Evolutionary conservation across 2,888 invertebrate species (phyloP).

Genomic region (Plagiodera versicolora): DNA sequence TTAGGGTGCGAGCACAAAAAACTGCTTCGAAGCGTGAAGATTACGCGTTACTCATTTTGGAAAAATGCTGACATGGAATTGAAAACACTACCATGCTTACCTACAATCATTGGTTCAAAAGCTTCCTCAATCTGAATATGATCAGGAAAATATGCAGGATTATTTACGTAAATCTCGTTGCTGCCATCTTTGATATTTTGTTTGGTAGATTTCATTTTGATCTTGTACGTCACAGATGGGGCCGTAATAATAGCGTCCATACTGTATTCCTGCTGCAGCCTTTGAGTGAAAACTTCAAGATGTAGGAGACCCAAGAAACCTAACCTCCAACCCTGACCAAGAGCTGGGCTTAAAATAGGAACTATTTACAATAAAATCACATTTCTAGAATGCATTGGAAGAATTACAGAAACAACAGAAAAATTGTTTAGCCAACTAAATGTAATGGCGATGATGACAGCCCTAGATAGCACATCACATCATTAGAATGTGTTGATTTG

Average conservation of each 20-base stretch:
- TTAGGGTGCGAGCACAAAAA: too few relatives aligned
- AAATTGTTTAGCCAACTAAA: too few relatives aligned
- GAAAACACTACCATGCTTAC: slow-evolving; percentile 50
- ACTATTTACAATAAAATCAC: not conserved
- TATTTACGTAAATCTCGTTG: slow-evolving; percentile 67
- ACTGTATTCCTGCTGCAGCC: slow-evolving; percentile 81
- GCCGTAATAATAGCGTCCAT: slow-evolving; percentile 82
- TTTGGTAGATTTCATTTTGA: slow-evolving; percentile 74
- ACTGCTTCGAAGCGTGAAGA: too few relatives aligned
- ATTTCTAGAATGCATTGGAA: too few relatives aligned
- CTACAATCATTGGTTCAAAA: slow-evolving; percentile 84
- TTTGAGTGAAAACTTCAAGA: slow-evolving; percentile 85
- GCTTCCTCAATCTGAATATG: slow-evolving; percentile 68
- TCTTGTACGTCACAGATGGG: slow-evolving; percentile 85
- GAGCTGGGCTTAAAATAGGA: slow-evolving; percentile 67
- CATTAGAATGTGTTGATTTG: too few relatives aligned
- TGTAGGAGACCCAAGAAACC: slow-evolving; percentile 86
- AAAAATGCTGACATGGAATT: too few relatives aligned
- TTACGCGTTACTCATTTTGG: too few relatives aligned
- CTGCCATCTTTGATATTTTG: slow-evolving; percentile 66
- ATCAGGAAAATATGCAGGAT: slow-evolving; percentile 76
- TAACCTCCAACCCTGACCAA: slow-evolving; percentile 87
- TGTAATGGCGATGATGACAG: too few relatives aligned
- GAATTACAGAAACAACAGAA: too few relatives aligned
- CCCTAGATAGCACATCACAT: too few relatives aligned